These are phyloP conservation scores for Micromys minutus DNA, from an alignment of 2,113 vertebrate genomes.

Conservation along the genomic window DNA sequence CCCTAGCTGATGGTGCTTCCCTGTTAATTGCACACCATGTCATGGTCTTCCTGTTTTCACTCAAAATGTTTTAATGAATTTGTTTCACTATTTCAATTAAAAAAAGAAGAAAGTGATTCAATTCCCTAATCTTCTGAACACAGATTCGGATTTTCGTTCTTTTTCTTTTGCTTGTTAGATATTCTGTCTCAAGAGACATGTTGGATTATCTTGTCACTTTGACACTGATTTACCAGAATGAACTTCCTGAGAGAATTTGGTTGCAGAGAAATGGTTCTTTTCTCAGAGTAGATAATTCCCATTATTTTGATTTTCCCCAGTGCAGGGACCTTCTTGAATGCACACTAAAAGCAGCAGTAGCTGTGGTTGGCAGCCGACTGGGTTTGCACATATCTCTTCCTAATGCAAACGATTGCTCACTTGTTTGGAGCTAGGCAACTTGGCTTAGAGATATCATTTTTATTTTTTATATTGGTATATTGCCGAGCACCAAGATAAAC, in stretches of 20 bases:
- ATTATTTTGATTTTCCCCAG: slow-evolving; percentile 67
- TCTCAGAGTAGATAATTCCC: slow-evolving; percentile 53
- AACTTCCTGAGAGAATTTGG: slow-evolving; percentile 76
- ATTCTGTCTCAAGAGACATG: slow-evolving; percentile 73
- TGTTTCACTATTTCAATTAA: slow-evolving; percentile 58
- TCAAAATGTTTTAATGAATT: slow-evolving; percentile 65
- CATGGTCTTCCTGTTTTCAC: slow-evolving; percentile 37
- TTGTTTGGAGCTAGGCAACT: background rate
- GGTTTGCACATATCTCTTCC: slow-evolving; percentile 15
- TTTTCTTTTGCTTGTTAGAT: slow-evolving; percentile 76
- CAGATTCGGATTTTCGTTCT: slow-evolving; percentile 69
- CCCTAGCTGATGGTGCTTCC: slow-evolving; percentile 44
- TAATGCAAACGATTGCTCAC: background rate
- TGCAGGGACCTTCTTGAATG: background rate
- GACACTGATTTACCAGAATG: slow-evolving; percentile 85
- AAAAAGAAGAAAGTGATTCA: background rate
- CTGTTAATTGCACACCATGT: slow-evolving; percentile 53
- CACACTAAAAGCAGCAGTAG: background rate
- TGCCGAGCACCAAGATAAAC: background rate
- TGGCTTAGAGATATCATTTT: slow-evolving; percentile 37
- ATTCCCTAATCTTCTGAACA: slow-evolving; percentile 44
- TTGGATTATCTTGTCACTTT: slow-evolving; percentile 83
- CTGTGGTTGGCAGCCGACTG: background rate
- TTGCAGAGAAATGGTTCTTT: background rate
- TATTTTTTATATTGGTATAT: background rate